Conservation (phyloP, 2,113 vertebrate species). For the Xiphias gladius region DNA sequence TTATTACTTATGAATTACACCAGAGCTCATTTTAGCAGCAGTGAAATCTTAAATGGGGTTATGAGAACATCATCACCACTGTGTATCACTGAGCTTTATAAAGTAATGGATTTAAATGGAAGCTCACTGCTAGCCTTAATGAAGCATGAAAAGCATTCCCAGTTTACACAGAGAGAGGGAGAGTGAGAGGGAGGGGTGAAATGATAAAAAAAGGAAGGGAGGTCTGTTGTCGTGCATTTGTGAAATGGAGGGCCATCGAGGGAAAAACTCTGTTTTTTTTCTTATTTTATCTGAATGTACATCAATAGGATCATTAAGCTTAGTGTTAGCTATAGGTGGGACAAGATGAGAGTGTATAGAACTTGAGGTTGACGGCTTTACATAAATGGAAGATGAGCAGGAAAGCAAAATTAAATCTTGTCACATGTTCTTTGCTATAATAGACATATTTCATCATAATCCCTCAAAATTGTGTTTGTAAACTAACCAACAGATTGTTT, state of each 20-base stretch:
- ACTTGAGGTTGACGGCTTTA: neutral
- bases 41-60: conserved; percentile 74
- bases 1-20: conserved; percentile 70
- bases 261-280: neutral
- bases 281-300: conserved; percentile 8
- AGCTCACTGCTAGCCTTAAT: conserved; percentile 66
- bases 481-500: neutral
- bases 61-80: conserved; percentile 69
- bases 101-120: conserved; percentile 76
- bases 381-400: neutral
- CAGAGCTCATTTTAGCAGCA: conserved; percentile 62
- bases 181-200: neutral
- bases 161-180: conserved; percentile 57
- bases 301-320: neutral
- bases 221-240: conserved; percentile 24
- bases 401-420: neutral
- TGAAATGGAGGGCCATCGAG: conserved; percentile 13
- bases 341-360: neutral
- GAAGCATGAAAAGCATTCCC: conserved; percentile 74
- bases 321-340: neutral
- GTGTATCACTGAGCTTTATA: conserved; percentile 67
- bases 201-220: conserved; percentile 40
- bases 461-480: too few relatives aligned
- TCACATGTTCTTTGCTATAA: neutral
- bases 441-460: too few relatives aligned